Conservation (phyloP, 2,888 invertebrate species). For the Phanerotoma sp. region DNA sequence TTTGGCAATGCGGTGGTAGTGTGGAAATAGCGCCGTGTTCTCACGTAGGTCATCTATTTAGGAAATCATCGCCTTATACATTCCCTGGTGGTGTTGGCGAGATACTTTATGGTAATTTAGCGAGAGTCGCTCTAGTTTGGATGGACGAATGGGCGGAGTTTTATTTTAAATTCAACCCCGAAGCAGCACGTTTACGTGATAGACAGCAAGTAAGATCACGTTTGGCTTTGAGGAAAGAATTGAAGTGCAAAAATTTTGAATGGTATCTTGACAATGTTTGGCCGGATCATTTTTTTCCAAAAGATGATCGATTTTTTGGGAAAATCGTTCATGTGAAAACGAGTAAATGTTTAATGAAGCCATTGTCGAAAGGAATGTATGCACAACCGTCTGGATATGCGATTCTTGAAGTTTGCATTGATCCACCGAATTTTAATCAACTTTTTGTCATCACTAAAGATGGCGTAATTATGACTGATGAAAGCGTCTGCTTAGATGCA, state of each 20-base stretch:
- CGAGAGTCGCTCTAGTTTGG: constrained; percentile 94
- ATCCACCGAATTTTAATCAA: constrained; percentile 65
- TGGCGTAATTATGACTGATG: constrained; percentile 81
- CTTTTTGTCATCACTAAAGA: constrained; percentile 71
- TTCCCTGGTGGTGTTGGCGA: constrained; percentile 90
- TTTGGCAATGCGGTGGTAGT: constrained; percentile 93
- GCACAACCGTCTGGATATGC: constrained; percentile 74
- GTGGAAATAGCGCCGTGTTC: constrained; percentile 92
- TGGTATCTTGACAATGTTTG: constrained; percentile 96
- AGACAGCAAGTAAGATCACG: constrained; percentile 66
- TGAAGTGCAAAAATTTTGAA: constrained; percentile 83
- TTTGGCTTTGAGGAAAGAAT: constrained; percentile 66
- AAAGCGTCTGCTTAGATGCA: constrained; percentile 81
- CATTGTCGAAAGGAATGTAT: constrained; percentile 63
- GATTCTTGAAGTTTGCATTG: constrained; percentile 66
- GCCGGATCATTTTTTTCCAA: constrained; percentile 96
- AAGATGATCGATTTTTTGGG: constrained; percentile 84
- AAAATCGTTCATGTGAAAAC: constrained; percentile 63
- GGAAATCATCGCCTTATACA: constrained; percentile 91
- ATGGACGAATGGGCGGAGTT: constrained; percentile 97
- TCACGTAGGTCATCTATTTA: constrained; percentile 90
- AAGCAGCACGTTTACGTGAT: constrained; percentile 64
- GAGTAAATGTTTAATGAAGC: constrained; percentile 67
- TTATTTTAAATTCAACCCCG: constrained; percentile 82
- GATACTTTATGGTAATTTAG: constrained; percentile 87